Conservation (phyloP, 1,140 invertebrate species). For the Orchestia grillus region DNA sequence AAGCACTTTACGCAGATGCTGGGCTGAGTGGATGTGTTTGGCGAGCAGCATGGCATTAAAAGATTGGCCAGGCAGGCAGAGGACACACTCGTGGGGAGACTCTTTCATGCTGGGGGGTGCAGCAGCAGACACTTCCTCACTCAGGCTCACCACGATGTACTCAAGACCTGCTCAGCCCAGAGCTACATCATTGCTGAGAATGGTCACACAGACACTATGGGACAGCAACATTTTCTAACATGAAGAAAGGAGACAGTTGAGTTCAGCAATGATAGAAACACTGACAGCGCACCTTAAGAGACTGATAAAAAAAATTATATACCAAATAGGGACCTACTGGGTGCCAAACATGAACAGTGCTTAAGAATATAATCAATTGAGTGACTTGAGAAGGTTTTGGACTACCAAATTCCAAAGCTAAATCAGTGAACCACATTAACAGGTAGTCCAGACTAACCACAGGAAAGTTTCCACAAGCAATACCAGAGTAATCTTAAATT, state of each 20-base stretch:
- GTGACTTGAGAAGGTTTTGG: too few relatives aligned
- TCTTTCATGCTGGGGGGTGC: slow-evolving; percentile 31
- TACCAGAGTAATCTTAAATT: too few relatives aligned
- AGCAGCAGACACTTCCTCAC: neutral
- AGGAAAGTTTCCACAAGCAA: too few relatives aligned
- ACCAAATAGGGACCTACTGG: too few relatives aligned
- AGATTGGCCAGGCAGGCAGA: slow-evolving; percentile 19
- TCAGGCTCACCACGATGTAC: slow-evolving; percentile 35
- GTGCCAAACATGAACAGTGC: too few relatives aligned
- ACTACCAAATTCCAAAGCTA: too few relatives aligned
- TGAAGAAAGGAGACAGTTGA: neutral
- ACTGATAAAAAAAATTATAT: neutral
- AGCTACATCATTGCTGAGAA: neutral
- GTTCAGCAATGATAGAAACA: neutral
- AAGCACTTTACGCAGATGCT: slow-evolving; percentile 8
- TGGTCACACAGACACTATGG: neutral
- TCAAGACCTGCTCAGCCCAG: neutral
- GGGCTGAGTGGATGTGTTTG: neutral
- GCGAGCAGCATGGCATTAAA: neutral
- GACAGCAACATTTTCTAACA: neutral
- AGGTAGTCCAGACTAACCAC: too few relatives aligned
- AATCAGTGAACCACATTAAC: too few relatives aligned
- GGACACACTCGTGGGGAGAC: slow-evolving; percentile 42
- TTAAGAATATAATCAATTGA: too few relatives aligned
- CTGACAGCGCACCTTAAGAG: neutral